A percentile compares a stretch with the other conserved stretches of the same genome.
phyloP scores from a whole-genome alignment of 2,113 vertebrate species.

The Pongo pygmaeus region DNA sequence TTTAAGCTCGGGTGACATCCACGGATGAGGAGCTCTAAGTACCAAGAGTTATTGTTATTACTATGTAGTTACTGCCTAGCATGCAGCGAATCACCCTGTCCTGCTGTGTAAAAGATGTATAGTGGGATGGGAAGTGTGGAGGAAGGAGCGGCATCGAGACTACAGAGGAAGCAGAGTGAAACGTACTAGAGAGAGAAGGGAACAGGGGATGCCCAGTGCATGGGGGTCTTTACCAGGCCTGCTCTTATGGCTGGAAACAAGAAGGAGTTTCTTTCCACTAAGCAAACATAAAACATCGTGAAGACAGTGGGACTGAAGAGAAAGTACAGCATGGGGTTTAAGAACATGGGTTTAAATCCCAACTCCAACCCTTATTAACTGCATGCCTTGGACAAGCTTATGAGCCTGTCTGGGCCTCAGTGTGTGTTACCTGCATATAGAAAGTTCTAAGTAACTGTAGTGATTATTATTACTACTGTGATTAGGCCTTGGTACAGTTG shows the following conservation, averaged over 20 bases:
- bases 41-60: conserved; percentile 82
- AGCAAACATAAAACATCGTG: not conserved
- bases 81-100: conserved; percentile 77
- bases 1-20: conserved; percentile 74
- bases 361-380: not conserved
- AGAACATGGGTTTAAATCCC: not conserved
- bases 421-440: not conserved
- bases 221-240: not conserved
- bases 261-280: not conserved
- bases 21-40: conserved; percentile 77
- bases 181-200: not conserved
- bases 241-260: not conserved
- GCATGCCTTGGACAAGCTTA: not conserved
- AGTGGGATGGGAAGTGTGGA: conserved; percentile 59
- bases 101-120: conserved; percentile 73
- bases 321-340: not conserved
- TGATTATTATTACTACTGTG: not conserved
- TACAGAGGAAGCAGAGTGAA: not conserved
- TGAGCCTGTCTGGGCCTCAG: not conserved
- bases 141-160: not conserved
- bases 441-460: not conserved
- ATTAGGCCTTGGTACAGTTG: not conserved
- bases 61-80: conserved; percentile 77
- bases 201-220: fast-evolving
- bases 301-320: not conserved